Evolutionary conservation across 2,888 invertebrate genomes (phyloP).

Genomic region (Stomorhina lunata): DNA sequence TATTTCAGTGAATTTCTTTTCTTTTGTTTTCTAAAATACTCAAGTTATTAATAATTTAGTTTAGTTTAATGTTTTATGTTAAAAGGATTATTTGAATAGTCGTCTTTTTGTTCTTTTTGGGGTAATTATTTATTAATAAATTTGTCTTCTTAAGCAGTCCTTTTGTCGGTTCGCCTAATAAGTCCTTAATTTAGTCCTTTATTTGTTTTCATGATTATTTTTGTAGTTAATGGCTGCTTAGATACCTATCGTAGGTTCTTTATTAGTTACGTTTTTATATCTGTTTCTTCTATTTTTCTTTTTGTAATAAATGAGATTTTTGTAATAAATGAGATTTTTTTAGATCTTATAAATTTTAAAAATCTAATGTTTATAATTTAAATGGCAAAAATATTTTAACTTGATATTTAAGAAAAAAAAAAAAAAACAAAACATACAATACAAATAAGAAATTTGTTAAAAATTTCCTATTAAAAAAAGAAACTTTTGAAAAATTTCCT

Average conservation of each 20-base stretch:
- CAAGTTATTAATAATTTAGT: neutral
- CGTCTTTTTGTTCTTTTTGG: neutral
- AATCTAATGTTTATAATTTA: slow-evolving; percentile 40
- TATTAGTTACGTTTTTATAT: slow-evolving; percentile 8
- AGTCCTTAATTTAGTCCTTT: slow-evolving; percentile 24
- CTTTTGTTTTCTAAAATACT: neutral
- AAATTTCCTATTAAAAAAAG: too few species aligned
- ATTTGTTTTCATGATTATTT: neutral
- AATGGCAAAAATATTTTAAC: too few species aligned
- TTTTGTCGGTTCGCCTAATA: neutral
- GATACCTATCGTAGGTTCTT: slow-evolving; percentile 12
- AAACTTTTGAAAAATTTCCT: too few species aligned
- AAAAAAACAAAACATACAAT: too few species aligned
- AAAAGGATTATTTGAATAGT: too few species aligned
- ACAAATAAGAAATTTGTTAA: too few species aligned
- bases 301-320: slow-evolving; percentile 73
- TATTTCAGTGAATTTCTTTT: neutral
- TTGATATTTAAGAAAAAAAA: too few species aligned
- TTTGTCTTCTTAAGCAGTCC: neutral
- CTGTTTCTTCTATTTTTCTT: neutral
- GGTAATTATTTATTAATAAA: neutral
- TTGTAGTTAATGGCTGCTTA: slow-evolving; percentile 14
- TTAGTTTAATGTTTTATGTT: neutral
- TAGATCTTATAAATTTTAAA: slow-evolving; percentile 72
- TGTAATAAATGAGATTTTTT: slow-evolving; percentile 75